These are phyloP conservation scores for Epizoanthus stellaris DNA, from an alignment of 92 coral and sea anemone species.

Conservation along the genomic window DNA sequence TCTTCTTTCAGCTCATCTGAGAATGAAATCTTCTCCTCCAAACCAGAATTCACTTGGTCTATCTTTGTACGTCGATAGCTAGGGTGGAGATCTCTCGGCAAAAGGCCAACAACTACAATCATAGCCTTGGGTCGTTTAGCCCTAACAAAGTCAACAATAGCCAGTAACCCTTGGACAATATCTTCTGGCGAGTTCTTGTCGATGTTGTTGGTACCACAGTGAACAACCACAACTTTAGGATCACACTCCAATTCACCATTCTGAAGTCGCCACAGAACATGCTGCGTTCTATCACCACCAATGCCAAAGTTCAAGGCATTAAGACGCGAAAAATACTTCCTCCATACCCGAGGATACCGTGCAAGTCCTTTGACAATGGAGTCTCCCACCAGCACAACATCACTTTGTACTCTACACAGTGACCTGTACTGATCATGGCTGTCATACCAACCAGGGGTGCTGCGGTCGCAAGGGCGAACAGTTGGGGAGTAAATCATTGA, in stretches of 20 bases:
- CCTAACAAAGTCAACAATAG: conserved; percentile 83
- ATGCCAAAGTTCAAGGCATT: conserved; percentile 90
- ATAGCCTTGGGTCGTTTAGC: conserved; percentile 65
- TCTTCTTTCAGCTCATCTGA: conserved; percentile 80
- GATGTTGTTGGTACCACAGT: conserved; percentile 96
- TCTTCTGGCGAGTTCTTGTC: conserved; percentile 84
- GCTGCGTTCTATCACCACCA: conserved; percentile 96
- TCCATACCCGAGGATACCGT: conserved; percentile 91
- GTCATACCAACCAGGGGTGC: conserved; percentile 85
- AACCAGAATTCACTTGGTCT: conserved; percentile 73
- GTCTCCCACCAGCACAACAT: conserved; percentile 88
- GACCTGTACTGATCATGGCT: conserved; percentile 67
- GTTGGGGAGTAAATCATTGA: conserved; percentile 55
- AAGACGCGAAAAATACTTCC: conserved; percentile 73
- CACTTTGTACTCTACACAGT: conserved; percentile 53
- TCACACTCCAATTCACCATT: conserved; percentile 88
- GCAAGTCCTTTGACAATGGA: conserved; percentile 91
- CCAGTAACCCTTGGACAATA: conserved; percentile 84
- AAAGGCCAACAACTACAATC: conserved; percentile 78
- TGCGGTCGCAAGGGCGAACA: conserved; percentile 73
- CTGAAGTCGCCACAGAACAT: conserved; percentile 93
- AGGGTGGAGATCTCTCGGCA: conserved; percentile 86
- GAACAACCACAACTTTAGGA: conserved; percentile 85
- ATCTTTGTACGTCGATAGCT: conserved; percentile 69
- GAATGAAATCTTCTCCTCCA: conserved; percentile 85